Evolutionary conservation across 2,113 vertebrate genomes (phyloP).

Genomic region (Macquaria ambigua): DNA sequence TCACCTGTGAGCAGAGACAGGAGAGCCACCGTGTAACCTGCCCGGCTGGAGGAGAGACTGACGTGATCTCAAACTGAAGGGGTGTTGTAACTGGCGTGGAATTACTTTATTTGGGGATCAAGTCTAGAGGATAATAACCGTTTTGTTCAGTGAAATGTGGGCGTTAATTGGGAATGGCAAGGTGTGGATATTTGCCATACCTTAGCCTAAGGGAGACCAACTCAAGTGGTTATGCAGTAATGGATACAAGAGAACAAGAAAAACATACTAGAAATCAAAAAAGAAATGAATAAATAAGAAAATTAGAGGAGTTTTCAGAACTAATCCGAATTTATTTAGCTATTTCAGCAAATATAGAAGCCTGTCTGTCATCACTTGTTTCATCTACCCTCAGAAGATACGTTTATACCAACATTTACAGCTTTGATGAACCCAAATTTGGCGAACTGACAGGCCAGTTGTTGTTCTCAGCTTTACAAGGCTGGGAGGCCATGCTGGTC

Average conservation of each 20-base stretch:
- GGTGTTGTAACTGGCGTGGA: constrained; percentile 38
- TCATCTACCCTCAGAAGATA: background rate
- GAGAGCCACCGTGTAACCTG: constrained; percentile 37
- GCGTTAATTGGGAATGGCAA: constrained; percentile 64
- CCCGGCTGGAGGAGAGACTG: constrained; percentile 34
- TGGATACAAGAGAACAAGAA: background rate
- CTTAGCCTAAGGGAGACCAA: constrained; percentile 3
- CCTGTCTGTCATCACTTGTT: background rate
- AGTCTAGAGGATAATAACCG: constrained; percentile 32
- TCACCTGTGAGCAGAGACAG: constrained; percentile 53
- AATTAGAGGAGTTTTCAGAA: background rate
- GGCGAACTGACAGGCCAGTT: background rate
- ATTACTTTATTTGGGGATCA: constrained; percentile 43
- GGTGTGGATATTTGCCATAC: constrained; percentile 58
- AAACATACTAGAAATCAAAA: background rate
- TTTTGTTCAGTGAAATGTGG: constrained; percentile 62
- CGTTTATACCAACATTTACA: background rate
- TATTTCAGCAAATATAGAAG: background rate
- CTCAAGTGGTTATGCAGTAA: background rate
- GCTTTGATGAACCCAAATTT: background rate
- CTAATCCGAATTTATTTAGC: background rate
- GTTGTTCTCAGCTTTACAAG: background rate
- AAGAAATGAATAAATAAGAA: background rate
- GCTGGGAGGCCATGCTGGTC: constrained; percentile 9
- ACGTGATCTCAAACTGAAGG: constrained; percentile 41